Conservation (phyloP, 2,888 invertebrate species). For the Diaperis boleti region DNA sequence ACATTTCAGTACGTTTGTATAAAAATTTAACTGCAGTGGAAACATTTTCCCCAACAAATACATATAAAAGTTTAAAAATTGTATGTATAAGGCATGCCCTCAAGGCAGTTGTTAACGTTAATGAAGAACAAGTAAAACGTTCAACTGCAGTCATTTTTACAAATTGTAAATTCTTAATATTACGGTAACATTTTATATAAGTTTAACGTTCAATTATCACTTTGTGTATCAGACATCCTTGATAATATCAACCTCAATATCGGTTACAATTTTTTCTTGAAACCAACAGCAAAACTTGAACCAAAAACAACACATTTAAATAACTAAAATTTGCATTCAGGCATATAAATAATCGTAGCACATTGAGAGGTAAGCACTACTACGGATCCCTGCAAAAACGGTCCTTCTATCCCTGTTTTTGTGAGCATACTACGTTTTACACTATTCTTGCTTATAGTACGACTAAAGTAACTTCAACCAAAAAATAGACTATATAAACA, state of each 20-base stretch:
- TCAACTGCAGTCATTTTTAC: constrained; percentile 53
- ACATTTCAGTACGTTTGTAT: constrained; percentile 47
- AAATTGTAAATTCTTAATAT: constrained; percentile 47
- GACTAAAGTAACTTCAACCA: constrained; percentile 65
- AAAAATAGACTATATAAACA: constrained; percentile 68
- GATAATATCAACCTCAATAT: constrained; percentile 50
- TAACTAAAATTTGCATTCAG: constrained; percentile 37
- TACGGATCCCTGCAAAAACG: constrained; percentile 26
- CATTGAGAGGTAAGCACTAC: constrained; percentile 34
- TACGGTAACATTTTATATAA: constrained; percentile 53
- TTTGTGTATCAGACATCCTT: constrained; percentile 34
- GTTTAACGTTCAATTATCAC: constrained; percentile 50
- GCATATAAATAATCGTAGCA: constrained; percentile 39
- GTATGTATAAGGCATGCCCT: constrained; percentile 62
- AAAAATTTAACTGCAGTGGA: constrained; percentile 51
- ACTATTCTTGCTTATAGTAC: constrained; percentile 51
- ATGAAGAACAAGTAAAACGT: constrained; percentile 50
- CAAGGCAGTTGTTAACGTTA: constrained; percentile 59
- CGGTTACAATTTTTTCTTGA: constrained; percentile 23
- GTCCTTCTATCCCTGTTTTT: constrained; percentile 52
- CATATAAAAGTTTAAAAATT: constrained; percentile 61
- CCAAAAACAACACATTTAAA: constrained; percentile 38
- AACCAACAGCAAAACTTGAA: constrained; percentile 41
- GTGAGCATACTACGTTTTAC: constrained; percentile 59
- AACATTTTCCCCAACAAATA: constrained; percentile 54